Evolutionary conservation across 2,888 invertebrate species (phyloP).

Genomic region (Drosophila hamatofila): DNA sequence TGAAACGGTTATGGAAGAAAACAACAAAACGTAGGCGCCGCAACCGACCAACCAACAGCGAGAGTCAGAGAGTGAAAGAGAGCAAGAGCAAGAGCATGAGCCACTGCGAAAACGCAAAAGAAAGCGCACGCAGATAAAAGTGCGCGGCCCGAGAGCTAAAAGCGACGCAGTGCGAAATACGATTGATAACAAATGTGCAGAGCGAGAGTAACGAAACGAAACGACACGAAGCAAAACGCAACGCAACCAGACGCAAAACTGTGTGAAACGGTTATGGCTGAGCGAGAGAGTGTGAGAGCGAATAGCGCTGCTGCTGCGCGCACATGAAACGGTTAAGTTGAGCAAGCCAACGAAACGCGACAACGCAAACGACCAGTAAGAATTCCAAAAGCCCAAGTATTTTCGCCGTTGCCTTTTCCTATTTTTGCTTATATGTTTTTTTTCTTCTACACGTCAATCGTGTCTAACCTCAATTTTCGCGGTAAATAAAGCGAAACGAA

Average conservation of each 20-base stretch:
- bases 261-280: constrained; percentile 72
- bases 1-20: constrained; percentile 84
- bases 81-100: constrained; percentile 1
- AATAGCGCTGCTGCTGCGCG: constrained; percentile 27
- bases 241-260: constrained; percentile 48
- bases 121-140: constrained; percentile 61
- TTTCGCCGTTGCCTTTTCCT: constrained; percentile 52
- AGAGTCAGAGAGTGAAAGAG: constrained; percentile 30
- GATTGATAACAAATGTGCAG: constrained; percentile 66
- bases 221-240: constrained; percentile 15
- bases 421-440: constrained; percentile 22
- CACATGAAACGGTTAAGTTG: constrained; percentile 58
- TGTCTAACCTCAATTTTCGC: constrained; percentile 71
- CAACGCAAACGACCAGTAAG: constrained; percentile 35
- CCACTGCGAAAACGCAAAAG: constrained; percentile 38
- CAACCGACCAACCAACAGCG: constrained; percentile 32
- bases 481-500: constrained; percentile 61
- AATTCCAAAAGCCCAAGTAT: constrained; percentile 62
- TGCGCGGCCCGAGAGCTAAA: constrained; percentile 40
- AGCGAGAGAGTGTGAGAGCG: constrained; percentile 24
- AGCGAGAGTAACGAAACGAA: constrained; percentile 32
- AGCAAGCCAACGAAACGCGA: constrained; percentile 46
- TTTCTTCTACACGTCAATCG: constrained; percentile 12
- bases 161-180: constrained; percentile 60
- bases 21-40: constrained; percentile 78